These are phyloP conservation scores for Sclerodermus sp. DNA, from an alignment of 2,888 invertebrate genomes.

Conservation along the genomic window DNA sequence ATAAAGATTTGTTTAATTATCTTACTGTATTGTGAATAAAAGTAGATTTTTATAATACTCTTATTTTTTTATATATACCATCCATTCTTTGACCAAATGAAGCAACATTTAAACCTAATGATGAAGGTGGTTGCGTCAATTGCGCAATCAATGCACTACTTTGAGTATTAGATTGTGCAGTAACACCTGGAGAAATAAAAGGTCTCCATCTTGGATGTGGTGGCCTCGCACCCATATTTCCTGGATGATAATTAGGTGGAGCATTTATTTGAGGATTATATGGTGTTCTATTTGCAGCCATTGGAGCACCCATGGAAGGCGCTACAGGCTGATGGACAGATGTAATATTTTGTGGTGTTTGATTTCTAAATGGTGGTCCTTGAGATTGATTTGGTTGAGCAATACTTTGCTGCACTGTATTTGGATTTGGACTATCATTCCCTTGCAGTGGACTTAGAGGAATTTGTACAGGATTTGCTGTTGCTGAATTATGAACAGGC, in stretches of 20 bases:
- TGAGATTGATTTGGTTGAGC: conserved; percentile 46
- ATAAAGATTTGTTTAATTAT: neutral
- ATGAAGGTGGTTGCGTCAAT: conserved; percentile 62
- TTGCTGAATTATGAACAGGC: conserved; percentile 56
- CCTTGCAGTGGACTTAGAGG: conserved; percentile 61
- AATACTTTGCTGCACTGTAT: conserved; percentile 51
- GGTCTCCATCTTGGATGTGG: conserved; percentile 45
- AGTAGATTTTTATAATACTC: no score
- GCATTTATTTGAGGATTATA: conserved; percentile 55
- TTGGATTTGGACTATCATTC: conserved; percentile 62
- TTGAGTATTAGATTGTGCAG: conserved; percentile 50
- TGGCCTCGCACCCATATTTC: conserved; percentile 38
- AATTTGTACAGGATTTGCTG: conserved; percentile 52
- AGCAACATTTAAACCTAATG: conserved; percentile 58
- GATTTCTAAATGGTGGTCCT: conserved; percentile 56
- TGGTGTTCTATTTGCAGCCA: conserved; percentile 48
- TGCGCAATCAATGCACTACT: conserved; percentile 65
- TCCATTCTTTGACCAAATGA: conserved; percentile 59
- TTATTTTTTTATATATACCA: no score
- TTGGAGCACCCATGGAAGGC: conserved; percentile 39
- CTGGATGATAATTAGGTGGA: conserved; percentile 60
- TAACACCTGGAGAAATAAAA: conserved; percentile 43
- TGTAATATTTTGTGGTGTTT: conserved; percentile 44
- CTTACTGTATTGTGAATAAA: no score
- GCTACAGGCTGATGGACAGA: conserved; percentile 47